These are phyloP conservation scores for Lontra canadensis DNA, from an alignment of 2,113 vertebrate genomes.

Conservation along the genomic window DNA sequence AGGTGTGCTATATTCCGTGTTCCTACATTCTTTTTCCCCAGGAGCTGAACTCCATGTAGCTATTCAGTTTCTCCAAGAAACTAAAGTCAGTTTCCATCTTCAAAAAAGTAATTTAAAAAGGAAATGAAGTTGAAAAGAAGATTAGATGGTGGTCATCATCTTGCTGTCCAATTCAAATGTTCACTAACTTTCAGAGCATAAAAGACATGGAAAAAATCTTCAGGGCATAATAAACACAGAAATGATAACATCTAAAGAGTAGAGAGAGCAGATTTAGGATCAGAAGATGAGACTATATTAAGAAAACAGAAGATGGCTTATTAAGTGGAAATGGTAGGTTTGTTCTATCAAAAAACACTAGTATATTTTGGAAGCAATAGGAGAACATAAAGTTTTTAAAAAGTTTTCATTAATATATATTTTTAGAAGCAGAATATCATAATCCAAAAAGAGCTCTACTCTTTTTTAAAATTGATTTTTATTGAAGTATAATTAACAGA, in stretches of 20 bases:
- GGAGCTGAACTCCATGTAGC: background rate
- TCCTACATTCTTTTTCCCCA: background rate
- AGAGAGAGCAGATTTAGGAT: background rate
- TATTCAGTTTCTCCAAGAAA: background rate
- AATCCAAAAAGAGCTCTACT: background rate
- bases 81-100: conserved; percentile 2
- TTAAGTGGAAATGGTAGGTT: background rate
- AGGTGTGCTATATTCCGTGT: background rate
- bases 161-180: conserved; percentile 37
- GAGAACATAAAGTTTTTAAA: background rate
- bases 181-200: conserved; percentile 7
- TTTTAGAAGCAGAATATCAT: background rate
- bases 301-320: background rate
- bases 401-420: background rate
- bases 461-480: background rate
- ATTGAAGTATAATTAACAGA: background rate
- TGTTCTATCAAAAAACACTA: conserved; percentile 28
- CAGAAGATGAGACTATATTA: conserved; percentile 17
- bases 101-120: conserved; percentile 51
- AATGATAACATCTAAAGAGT: background rate
- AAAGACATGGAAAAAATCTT: conserved; percentile 8
- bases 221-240: conserved; percentile 49
- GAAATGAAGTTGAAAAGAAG: conserved; percentile 58
- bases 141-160: background rate
- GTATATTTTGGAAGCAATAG: conserved; percentile 12